A percentile compares a stretch with the other conserved stretches of the same genome.
Evolutionary conservation across 2,888 invertebrate species (phyloP).

Genomic region (Chalcosyrphus nemorum): DNA sequence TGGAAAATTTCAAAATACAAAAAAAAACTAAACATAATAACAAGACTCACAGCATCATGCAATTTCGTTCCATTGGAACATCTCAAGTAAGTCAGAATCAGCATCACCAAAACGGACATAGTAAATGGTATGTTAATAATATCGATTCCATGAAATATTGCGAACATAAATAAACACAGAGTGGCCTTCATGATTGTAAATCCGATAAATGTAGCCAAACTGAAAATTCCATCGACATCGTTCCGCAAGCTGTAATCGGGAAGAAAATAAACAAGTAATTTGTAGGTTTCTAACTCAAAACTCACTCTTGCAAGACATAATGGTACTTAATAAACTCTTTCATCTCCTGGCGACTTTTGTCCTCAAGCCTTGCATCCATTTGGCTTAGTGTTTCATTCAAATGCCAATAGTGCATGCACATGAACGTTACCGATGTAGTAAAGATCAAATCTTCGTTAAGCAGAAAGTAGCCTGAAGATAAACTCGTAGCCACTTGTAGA

Average conservation of each 20-base stretch:
- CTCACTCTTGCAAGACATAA: conserved; percentile 20
- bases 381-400: not conserved
- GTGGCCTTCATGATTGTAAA: not conserved
- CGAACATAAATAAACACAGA: not conserved
- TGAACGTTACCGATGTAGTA: not conserved
- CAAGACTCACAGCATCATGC: not conserved
- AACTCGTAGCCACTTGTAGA: not conserved
- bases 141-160: not conserved
- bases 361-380: conserved; percentile 16
- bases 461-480: not conserved
- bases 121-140: not conserved
- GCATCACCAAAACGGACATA: not conserved
- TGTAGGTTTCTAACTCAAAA: not conserved
- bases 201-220: not conserved
- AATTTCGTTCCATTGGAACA: not conserved
- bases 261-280: no score
- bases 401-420: conserved; percentile 45
- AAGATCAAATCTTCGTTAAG: conserved; percentile 31
- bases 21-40: no score
- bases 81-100: not conserved
- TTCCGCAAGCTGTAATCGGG: not conserved
- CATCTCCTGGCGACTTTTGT: not conserved
- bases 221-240: conserved; percentile 10
- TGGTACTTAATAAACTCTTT: conserved; percentile 9
- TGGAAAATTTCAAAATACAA: not conserved